A percentile compares a stretch with the other conserved stretches of the same genome.
These are phyloP conservation scores for Scotopteryx bipunctaria DNA, from an alignment of 2,888 invertebrate species.

Conservation along the genomic window DNA sequence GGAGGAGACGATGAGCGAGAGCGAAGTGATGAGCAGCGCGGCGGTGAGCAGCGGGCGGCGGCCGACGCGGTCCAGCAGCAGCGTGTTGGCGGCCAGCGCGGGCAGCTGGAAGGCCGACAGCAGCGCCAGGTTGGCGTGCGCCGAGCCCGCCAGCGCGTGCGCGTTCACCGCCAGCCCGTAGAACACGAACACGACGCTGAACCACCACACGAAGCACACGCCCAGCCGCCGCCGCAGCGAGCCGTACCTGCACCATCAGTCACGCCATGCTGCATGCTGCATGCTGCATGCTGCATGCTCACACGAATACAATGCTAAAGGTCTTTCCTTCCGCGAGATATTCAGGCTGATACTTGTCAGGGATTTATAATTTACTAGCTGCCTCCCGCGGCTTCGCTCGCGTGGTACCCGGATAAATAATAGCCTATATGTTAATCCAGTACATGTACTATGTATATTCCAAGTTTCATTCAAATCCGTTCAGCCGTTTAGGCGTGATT, in stretches of 20 bases:
- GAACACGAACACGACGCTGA: conserved; percentile 74
- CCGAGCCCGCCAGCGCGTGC: conserved; percentile 64
- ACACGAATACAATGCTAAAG: no score
- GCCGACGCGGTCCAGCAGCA: conserved; percentile 70
- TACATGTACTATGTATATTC: no score
- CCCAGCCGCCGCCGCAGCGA: conserved; percentile 65
- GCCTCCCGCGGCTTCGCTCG: no score
- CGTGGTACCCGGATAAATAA: no score
- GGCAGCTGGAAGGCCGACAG: conserved; percentile 71
- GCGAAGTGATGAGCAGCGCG: conserved; percentile 65
- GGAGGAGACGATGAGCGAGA: conserved; percentile 61
- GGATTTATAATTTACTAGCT: no score
- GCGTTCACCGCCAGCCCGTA: conserved; percentile 74
- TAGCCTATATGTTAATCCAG: no score
- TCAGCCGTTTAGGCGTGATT: no score
- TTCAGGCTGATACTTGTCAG: no score
- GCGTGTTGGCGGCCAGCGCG: conserved; percentile 66
- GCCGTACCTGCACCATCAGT: conserved; percentile 51
- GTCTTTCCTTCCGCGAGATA: no score
- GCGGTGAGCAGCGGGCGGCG: conserved; percentile 68
- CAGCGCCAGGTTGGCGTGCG: conserved; percentile 69
- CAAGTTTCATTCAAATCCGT: no score
- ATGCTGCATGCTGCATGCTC: no score
- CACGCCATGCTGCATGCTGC: neutral
- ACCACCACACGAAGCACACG: conserved; percentile 75